Evolutionary conservation across 2,888 invertebrate species (phyloP).

Genomic region (Auanema sp.): DNA sequence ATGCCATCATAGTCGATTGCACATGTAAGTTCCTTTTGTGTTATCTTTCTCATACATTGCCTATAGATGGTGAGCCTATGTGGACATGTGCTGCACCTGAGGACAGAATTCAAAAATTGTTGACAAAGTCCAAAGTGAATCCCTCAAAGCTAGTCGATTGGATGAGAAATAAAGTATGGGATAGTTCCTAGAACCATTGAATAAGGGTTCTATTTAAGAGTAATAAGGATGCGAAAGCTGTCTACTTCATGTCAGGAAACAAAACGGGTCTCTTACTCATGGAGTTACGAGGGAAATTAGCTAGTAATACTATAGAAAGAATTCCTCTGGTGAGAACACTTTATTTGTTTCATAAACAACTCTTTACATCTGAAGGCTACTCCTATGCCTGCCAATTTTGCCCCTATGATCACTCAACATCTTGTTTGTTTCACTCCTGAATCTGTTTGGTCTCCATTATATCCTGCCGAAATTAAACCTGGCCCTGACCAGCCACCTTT

Average conservation of each 20-base stretch:
- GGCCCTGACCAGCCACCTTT: slow-evolving; percentile 30
- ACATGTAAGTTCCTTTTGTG: slow-evolving; percentile 14
- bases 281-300: slow-evolving; percentile 56
- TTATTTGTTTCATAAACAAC: background rate
- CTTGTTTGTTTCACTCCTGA: slow-evolving; percentile 63
- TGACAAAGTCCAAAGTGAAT: slow-evolving; percentile 55
- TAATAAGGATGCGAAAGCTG: slow-evolving; percentile 10
- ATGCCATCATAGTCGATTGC: slow-evolving; percentile 56
- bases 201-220: too few species aligned
- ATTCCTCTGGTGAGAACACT: slow-evolving; percentile 47
- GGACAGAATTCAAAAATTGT: slow-evolving; percentile 56
- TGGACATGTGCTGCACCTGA: slow-evolving; percentile 59
- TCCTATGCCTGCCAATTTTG: slow-evolving; percentile 28
- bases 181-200: too few species aligned
- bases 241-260: slow-evolving; percentile 55
- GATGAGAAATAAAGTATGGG: slow-evolving; percentile 43
- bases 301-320: slow-evolving; percentile 31
- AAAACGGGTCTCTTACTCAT: slow-evolving; percentile 58
- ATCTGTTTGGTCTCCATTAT: slow-evolving; percentile 61
- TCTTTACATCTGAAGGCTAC: slow-evolving; percentile 23
- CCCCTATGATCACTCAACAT: slow-evolving; percentile 47
- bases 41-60: slow-evolving; percentile 7
- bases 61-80: slow-evolving; percentile 45
- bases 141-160: slow-evolving; percentile 50
- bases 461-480: slow-evolving; percentile 52